These are phyloP conservation scores for Tachuris rubrigastra DNA, from an alignment of 2,113 vertebrate species.

Conservation along the genomic window DNA sequence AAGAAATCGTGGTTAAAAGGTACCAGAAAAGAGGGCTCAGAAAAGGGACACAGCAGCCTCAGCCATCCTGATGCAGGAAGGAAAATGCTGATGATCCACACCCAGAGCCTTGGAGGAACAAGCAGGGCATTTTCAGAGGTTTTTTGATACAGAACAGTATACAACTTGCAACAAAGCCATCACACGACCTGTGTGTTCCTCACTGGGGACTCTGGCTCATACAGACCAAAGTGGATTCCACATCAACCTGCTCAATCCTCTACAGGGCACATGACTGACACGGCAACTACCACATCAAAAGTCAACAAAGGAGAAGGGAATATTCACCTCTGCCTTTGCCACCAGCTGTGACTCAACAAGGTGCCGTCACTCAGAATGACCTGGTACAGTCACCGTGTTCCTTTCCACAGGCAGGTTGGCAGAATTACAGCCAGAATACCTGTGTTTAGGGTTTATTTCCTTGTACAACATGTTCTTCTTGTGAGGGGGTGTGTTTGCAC, in stretches of 20 bases:
- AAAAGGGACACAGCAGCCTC: background rate
- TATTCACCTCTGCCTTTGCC: background rate
- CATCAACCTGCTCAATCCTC: background rate
- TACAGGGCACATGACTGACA: background rate
- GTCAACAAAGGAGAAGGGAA: background rate
- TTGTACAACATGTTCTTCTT: background rate
- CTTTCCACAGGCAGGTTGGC: background rate
- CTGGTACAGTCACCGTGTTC: background rate
- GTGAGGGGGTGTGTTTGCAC: background rate
- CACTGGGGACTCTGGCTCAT: background rate
- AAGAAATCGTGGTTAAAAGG: background rate
- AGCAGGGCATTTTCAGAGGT: background rate
- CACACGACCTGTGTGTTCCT: background rate
- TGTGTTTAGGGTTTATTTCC: background rate
- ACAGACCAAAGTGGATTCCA: background rate
- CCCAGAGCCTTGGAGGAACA: background rate
- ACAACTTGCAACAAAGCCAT: background rate
- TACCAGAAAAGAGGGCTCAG: background rate
- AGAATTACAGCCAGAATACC: background rate
- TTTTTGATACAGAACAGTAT: background rate
- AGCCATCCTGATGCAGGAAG: background rate
- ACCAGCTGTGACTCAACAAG: background rate
- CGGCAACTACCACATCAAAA: background rate
- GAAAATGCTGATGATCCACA: background rate
- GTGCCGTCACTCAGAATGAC: rapidly evolving